Evolutionary conservation across 2,113 vertebrate species (phyloP).

Genomic region (Emydura subglobosa): DNA sequence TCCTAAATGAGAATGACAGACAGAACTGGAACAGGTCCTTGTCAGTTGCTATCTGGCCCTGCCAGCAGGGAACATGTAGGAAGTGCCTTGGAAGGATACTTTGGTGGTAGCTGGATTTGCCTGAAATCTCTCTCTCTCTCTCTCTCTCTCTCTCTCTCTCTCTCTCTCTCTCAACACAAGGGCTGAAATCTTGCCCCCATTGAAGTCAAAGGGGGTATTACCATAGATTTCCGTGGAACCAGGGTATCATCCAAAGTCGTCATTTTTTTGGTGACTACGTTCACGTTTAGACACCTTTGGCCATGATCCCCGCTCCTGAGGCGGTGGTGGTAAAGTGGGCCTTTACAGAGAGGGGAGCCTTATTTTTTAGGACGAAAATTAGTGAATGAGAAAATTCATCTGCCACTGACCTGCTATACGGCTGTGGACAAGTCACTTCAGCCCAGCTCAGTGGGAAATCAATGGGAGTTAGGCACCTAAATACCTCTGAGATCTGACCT

Average conservation of each 20-base stretch:
- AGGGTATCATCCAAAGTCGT: not conserved
- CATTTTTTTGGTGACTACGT: too few species aligned
- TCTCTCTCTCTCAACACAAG: not conserved
- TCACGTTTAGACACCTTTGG: not conserved
- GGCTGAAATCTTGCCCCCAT: not conserved
- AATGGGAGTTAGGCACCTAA: not conserved
- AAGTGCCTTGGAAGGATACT: fast-evolving
- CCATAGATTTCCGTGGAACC: not conserved
- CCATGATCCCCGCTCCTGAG: fast-evolving
- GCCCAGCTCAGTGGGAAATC: not conserved
- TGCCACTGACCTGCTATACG: not conserved
- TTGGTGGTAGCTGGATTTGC: not conserved
- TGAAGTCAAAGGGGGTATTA: not conserved
- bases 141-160: too few species aligned
- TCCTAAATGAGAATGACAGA: fast-evolving
- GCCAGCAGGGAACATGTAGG: not conserved
- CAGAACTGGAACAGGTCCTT: not conserved
- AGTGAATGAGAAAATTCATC: not conserved
- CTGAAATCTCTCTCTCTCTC: fast-evolving
- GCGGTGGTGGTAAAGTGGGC: fast-evolving
- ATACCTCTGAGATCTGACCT: not conserved
- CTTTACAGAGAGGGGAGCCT: not conserved
- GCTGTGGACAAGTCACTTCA: fast-evolving
- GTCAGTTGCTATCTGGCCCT: fast-evolving
- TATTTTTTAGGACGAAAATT: not conserved